Evolutionary conservation across 2,797 vertebrate species (phyloP).

Genomic region (Sebastes matsubarae): DNA sequence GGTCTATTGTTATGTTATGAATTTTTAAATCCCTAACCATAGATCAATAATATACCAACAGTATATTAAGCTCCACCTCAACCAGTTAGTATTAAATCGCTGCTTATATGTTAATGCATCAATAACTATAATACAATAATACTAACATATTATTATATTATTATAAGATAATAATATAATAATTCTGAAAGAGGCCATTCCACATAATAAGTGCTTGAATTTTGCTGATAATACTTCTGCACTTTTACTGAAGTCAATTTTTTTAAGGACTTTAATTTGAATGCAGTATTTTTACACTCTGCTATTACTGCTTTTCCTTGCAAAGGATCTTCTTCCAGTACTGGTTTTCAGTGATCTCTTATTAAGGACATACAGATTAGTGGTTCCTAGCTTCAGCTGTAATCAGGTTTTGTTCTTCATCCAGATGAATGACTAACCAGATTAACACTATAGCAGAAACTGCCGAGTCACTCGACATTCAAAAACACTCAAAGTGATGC

Average conservation of each 20-base stretch:
- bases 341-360: not conserved
- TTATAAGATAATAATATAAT: rapidly evolving
- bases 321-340: not conserved
- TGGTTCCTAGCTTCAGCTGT: not conserved
- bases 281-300: not conserved
- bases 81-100: not conserved
- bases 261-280: not conserved
- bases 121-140: too few species aligned
- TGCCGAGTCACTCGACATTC: not conserved
- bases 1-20: not conserved
- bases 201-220: not conserved
- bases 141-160: too few species aligned
- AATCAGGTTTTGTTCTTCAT: not conserved
- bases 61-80: not conserved
- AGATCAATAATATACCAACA: too few species aligned
- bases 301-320: not conserved
- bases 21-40: too few species aligned
- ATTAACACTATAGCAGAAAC: not conserved
- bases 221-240: not conserved
- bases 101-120: not conserved
- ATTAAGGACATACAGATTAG: not conserved
- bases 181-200: not conserved
- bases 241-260: not conserved
- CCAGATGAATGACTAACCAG: slow-evolving; percentile 28
- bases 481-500: not conserved